phyloP scores from a whole-genome alignment of 2,888 invertebrate genomes.

The Leucania comma region DNA sequence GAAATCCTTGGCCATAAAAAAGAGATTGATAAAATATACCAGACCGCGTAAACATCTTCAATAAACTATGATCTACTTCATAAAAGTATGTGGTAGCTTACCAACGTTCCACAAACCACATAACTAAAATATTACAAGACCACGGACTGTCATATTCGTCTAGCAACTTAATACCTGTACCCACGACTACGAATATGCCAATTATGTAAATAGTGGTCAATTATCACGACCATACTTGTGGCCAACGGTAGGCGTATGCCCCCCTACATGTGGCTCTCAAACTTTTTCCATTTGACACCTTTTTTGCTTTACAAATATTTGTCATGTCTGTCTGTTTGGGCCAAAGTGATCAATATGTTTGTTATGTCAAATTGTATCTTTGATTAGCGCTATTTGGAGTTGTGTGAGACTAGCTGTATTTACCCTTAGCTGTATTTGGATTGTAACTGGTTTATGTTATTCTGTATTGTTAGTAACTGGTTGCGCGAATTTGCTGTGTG shows the following conservation, averaged over 20 bases:
- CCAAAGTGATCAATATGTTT: conserved; percentile 55
- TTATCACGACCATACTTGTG: conserved; percentile 63
- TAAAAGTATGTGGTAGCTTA: neutral
- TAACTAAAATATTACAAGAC: conserved; percentile 40
- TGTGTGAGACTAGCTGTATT: conserved; percentile 20
- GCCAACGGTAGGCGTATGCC: conserved; percentile 60
- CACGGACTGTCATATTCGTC: conserved; percentile 58
- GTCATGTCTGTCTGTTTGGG: conserved; percentile 32
- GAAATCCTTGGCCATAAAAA: no score
- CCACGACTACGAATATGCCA: conserved; percentile 64
- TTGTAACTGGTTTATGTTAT: conserved; percentile 12
- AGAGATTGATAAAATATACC: neutral
- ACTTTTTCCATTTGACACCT: conserved; percentile 61
- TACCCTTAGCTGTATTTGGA: conserved; percentile 26
- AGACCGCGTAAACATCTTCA: neutral
- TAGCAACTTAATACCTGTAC: conserved; percentile 56
- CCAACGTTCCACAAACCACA: conserved; percentile 2
- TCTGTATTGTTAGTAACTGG: neutral
- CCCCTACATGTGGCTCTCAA: conserved; percentile 58
- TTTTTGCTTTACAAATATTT: conserved; percentile 58
- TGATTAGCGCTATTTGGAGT: conserved; percentile 39
- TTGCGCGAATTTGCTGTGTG: no score
- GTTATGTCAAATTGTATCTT: conserved; percentile 41
- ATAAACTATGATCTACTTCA: neutral
- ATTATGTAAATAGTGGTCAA: conserved; percentile 68